Percentiles rank a stretch among this genome's conserved stretches.
phyloP scores from a whole-genome alignment of 1,140 invertebrate genomes.

The Leucophenga varia region DNA sequence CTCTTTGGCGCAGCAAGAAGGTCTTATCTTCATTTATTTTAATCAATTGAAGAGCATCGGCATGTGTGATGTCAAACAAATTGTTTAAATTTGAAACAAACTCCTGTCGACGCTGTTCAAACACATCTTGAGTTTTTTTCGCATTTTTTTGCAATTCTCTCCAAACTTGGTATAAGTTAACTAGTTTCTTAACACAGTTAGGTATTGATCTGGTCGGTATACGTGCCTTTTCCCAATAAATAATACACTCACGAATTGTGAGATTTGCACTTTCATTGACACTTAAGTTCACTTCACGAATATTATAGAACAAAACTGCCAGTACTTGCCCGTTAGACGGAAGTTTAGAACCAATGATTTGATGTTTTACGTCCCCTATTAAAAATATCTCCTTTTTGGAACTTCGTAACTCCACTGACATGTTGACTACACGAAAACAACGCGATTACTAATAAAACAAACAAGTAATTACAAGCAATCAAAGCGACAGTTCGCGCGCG shows the following conservation, averaged over 20 bases:
- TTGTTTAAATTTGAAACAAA: conserved; percentile 22
- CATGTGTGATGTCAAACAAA: conserved; percentile 15
- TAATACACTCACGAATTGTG: conserved; percentile 31
- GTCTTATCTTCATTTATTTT: conserved; percentile 30
- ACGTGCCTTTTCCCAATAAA: conserved; percentile 35
- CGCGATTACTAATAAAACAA: conserved; percentile 18
- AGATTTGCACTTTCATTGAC: conserved; percentile 39
- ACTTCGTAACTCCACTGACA: conserved; percentile 5
- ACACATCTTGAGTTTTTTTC: conserved; percentile 24
- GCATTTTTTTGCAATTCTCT: conserved; percentile 34
- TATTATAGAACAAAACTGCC: conserved; percentile 37
- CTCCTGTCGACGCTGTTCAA: conserved; percentile 19
- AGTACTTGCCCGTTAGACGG: conserved; percentile 39
- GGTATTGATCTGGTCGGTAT: conserved; percentile 29
- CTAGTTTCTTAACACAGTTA: conserved; percentile 36
- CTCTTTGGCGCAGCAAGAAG: conserved; percentile 32
- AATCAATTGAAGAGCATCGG: conserved; percentile 23
- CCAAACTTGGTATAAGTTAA: conserved; percentile 27
- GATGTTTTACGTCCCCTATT: conserved; percentile 14
- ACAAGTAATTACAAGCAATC: neutral
- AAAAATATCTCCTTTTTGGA: conserved; percentile 7
- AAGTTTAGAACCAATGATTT: conserved; percentile 39
- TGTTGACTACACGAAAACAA: conserved; percentile 9
- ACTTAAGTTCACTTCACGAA: conserved; percentile 35
- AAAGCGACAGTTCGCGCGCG: neutral